phyloP scores from a whole-genome alignment of 2,797 vertebrate species.

The Acipenser transmontanus region DNA sequence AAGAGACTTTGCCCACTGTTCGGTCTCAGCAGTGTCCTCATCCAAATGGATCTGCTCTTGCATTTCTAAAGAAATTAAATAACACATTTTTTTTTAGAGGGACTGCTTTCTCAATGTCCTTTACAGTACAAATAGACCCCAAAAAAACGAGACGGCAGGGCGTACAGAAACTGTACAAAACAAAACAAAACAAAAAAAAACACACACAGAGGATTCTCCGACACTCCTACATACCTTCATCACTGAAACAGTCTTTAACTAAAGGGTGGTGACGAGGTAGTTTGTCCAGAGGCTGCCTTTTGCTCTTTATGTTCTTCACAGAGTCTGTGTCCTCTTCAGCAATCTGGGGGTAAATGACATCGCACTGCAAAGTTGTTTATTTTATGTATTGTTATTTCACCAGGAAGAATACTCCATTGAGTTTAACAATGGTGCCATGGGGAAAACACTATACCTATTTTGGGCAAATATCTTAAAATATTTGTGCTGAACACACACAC shows the following conservation, averaged over 20 bases:
- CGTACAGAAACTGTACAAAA: no score
- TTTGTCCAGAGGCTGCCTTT: conserved; percentile 73
- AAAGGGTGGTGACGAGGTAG: conserved; percentile 86
- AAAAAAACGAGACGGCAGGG: conserved; percentile 3
- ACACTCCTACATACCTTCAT: conserved; percentile 68
- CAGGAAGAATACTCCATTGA: no score
- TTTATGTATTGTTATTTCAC: no score
- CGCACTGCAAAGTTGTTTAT: no score
- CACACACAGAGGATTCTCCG: background rate
- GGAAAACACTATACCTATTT: no score
- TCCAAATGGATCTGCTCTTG: conserved; percentile 59
- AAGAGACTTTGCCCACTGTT: conserved; percentile 85
- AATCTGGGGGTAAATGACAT: conserved; percentile 44
- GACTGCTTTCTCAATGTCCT: no score
- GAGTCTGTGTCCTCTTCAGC: conserved; percentile 68
- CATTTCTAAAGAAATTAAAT: conserved; percentile 51
- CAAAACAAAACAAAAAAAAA: no score
- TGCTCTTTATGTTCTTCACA: conserved; percentile 71
- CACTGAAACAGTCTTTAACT: conserved; percentile 74
- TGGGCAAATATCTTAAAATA: background rate
- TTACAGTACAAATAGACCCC: no score
- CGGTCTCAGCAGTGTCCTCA: conserved; percentile 71
- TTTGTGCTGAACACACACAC: no score
- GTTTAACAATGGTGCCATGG: no score
- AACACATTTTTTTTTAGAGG: no score